Percentiles rank a stretch among this genome's conserved stretches.
phyloP scores from a whole-genome alignment of 2,888 invertebrate species.

The Halocaridina rubra region DNA sequence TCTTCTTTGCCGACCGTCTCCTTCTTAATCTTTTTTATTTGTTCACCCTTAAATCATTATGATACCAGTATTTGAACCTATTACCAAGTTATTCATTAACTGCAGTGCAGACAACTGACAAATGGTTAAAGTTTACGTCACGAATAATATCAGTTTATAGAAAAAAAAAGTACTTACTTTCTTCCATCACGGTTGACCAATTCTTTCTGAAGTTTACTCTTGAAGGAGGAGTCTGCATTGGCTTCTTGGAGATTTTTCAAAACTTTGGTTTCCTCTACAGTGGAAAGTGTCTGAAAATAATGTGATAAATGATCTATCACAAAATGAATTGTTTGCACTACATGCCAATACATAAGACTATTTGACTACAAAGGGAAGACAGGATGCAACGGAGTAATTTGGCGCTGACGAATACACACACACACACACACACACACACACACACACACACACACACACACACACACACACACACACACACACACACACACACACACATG shows the following conservation, averaged over 20 bases:
- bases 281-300: constrained; percentile 59
- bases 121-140: too few relatives aligned
- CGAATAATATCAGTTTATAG: too few relatives aligned
- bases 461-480: background rate
- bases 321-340: background rate
- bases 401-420: background rate
- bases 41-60: too few relatives aligned
- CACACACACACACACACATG: background rate
- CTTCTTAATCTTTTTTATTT: too few relatives aligned
- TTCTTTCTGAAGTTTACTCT: constrained; percentile 80
- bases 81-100: too few relatives aligned
- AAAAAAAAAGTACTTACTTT: too few relatives aligned
- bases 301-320: background rate
- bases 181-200: constrained; percentile 86
- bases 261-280: constrained; percentile 68
- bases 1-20: too few relatives aligned
- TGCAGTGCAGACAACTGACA: too few relatives aligned
- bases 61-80: too few relatives aligned
- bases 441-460: background rate
- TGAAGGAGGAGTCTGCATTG: constrained; percentile 81
- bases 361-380: background rate
- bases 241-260: constrained; percentile 70
- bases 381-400: background rate
- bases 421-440: background rate
- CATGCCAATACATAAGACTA: background rate